Conservation (phyloP, 1,140 invertebrate species). For the Drosophila varians region DNA sequence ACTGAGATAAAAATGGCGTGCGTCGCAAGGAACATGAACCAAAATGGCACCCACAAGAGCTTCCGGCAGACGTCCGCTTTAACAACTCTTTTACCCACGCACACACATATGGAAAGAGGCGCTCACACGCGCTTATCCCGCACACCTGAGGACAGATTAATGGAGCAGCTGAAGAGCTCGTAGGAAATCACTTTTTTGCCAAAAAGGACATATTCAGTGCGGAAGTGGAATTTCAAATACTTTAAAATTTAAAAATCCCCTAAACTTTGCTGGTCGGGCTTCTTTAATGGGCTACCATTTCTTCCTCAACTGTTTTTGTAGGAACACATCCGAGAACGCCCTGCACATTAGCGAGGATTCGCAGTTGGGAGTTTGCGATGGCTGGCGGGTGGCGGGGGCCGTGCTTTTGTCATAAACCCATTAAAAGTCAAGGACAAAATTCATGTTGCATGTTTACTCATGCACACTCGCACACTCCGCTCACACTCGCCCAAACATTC, state of each 20-base stretch:
- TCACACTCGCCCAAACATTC: constrained; percentile 1
- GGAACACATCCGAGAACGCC: constrained; percentile 39
- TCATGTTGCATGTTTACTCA: constrained; percentile 77
- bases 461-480: constrained; percentile 40
- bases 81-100: constrained; percentile 73
- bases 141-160: constrained; percentile 3
- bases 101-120: constrained; percentile 15
- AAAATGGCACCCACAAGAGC: constrained; percentile 79
- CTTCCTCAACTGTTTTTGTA: background rate
- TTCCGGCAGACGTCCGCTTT: constrained; percentile 77
- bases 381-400: constrained; percentile 12
- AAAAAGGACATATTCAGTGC: background rate
- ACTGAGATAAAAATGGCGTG: constrained; percentile 72
- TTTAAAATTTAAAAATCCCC: no score
- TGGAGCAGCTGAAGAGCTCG: background rate
- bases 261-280: background rate
- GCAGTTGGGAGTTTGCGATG: background rate
- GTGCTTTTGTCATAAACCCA: constrained; percentile 79
- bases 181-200: background rate
- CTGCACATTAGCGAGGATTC: constrained; percentile 63
- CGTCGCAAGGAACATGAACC: constrained; percentile 70
- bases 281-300: background rate
- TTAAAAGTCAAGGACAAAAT: constrained; percentile 82
- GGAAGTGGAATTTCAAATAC: background rate
- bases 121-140: constrained; percentile 11